These are phyloP conservation scores for Drosophila paracracens DNA, from an alignment of 2,888 invertebrate species.

Conservation along the genomic window DNA sequence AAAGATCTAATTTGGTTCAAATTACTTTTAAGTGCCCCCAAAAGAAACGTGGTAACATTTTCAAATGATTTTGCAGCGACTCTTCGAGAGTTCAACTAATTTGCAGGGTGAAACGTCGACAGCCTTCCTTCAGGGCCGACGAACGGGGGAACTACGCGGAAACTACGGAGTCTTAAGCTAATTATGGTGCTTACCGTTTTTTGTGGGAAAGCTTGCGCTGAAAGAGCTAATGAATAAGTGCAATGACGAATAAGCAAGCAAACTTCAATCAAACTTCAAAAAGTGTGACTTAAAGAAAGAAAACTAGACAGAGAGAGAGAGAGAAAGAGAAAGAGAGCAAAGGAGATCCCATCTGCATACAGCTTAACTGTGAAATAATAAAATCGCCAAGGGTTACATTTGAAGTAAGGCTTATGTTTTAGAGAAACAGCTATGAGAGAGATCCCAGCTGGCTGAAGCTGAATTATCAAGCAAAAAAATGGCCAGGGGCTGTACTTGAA, in stretches of 20 bases:
- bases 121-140: constrained; percentile 29
- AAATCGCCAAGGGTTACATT: too few species aligned
- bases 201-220: constrained; percentile 42
- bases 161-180: constrained; percentile 21
- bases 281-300: background rate
- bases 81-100: constrained; percentile 38
- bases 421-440: background rate
- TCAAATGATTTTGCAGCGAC: constrained; percentile 31
- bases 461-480: background rate
- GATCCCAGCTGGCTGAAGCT: background rate
- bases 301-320: background rate
- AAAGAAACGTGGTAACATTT: constrained; percentile 52
- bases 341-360: background rate
- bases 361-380: background rate
- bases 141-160: background rate
- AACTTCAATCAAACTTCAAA: background rate
- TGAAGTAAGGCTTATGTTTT: background rate
- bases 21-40: constrained; percentile 72
- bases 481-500: background rate
- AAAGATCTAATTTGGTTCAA: constrained; percentile 74
- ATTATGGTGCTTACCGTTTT: constrained; percentile 53
- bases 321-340: background rate
- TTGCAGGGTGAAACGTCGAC: constrained; percentile 37
- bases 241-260: constrained; percentile 5
- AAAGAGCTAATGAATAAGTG: constrained; percentile 34